Evolutionary conservation across 2,888 invertebrate genomes (phyloP).

Genomic region (Tipula helvola): DNA sequence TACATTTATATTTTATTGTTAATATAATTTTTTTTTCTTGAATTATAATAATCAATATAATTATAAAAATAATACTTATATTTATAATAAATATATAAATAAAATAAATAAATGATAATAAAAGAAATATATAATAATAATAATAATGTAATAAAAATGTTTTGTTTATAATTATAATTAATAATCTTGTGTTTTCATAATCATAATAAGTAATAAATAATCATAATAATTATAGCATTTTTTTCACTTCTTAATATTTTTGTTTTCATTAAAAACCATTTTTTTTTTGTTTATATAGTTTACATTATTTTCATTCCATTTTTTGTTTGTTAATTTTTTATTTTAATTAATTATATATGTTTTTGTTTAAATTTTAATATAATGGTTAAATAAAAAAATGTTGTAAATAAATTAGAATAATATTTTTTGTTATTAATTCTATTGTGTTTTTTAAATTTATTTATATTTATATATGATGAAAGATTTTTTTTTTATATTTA

Average conservation of each 20-base stretch:
- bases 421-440: not conserved
- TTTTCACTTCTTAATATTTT: not conserved
- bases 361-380: not conserved
- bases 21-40: constrained; percentile 15
- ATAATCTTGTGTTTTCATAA: constrained; percentile 7
- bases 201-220: not conserved
- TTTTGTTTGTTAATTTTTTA: not conserved
- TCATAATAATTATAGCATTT: constrained; percentile 7
- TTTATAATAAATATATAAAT: constrained; percentile 7
- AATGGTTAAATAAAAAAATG: not conserved
- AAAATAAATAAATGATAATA: not conserved
- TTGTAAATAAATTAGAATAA: not conserved
- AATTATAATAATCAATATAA: constrained; percentile 10
- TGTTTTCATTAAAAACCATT: not conserved
- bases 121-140: not conserved
- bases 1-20: constrained; percentile 20
- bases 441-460: not conserved
- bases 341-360: not conserved
- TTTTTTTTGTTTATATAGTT: not conserved
- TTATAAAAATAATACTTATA: not conserved
- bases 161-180: constrained; percentile 11
- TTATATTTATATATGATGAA: not conserved
- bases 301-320: not conserved
- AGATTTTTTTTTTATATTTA: not conserved
- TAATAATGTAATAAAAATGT: not conserved